phyloP scores from a whole-genome alignment of 2,797 vertebrate genomes.

The Mus caroli region DNA sequence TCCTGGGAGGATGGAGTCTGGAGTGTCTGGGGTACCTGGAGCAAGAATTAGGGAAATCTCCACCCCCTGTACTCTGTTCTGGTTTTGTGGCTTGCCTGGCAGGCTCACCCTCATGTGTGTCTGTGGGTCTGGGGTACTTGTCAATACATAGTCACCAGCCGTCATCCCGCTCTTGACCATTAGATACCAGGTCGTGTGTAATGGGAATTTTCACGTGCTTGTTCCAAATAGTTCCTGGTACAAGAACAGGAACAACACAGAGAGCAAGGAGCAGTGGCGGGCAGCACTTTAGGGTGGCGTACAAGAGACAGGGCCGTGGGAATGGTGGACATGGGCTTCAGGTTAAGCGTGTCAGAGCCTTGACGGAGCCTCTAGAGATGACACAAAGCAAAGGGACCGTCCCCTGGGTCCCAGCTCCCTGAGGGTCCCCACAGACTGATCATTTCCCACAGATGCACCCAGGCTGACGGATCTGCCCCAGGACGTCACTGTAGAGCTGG shows the following conservation, averaged over 20 bases:
- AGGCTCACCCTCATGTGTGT: fast-evolving
- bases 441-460: conserved; percentile 84
- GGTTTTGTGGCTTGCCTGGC: background rate
- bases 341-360: background rate
- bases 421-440: background rate
- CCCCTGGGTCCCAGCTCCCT: fast-evolving
- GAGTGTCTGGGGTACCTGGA: no score
- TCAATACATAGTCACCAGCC: fast-evolving
- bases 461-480: conserved; percentile 90
- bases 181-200: background rate
- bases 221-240: background rate
- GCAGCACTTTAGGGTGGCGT: background rate
- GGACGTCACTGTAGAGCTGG: conserved; percentile 87
- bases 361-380: background rate
- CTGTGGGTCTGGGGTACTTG: no score
- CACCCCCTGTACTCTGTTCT: no score
- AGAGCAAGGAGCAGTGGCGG: fast-evolving
- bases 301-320: fast-evolving
- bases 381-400: background rate
- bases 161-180: fast-evolving
- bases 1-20: background rate
- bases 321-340: background rate
- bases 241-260: no score
- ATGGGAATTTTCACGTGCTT: background rate
- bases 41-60: background rate